These are phyloP conservation scores for Bergia puertoricense DNA, from an alignment of 92 coral and sea anemone genomes.

Conservation along the genomic window DNA sequence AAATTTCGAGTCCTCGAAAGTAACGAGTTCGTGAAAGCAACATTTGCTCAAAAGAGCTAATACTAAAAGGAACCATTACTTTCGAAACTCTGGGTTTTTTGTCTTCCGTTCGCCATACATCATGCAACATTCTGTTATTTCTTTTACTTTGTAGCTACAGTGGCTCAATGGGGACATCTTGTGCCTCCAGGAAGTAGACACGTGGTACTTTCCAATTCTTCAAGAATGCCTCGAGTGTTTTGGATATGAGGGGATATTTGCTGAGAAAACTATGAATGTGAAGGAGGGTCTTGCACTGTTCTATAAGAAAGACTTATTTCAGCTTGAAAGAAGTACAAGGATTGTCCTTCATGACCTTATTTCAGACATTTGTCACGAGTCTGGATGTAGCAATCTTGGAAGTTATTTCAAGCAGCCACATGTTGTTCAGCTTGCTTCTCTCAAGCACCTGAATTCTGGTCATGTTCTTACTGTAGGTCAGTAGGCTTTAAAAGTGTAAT, in stretches of 20 bases:
- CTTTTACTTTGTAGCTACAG: conserved; percentile 40
- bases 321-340: conserved; percentile 33
- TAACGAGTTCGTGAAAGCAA: too few species aligned
- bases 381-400: background rate
- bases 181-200: conserved; percentile 75
- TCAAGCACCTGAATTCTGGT: background rate
- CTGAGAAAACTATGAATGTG: conserved; percentile 20
- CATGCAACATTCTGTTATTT: too few species aligned
- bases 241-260: conserved; percentile 61
- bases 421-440: conserved; percentile 6
- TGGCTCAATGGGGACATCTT: conserved; percentile 74
- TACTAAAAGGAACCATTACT: too few species aligned
- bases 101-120: too few species aligned
- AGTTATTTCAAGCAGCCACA: background rate
- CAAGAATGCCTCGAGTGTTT: conserved; percentile 45
- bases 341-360: conserved; percentile 29
- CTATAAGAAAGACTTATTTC: conserved; percentile 58
- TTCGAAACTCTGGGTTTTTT: too few species aligned
- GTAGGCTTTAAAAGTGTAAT: background rate
- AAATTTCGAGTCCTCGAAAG: too few species aligned
- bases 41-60: too few species aligned
- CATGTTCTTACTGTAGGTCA: background rate
- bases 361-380: conserved; percentile 29
- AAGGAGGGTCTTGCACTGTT: conserved; percentile 66
- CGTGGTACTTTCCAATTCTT: conserved; percentile 51